Percentiles rank a stretch among this genome's conserved stretches.
phyloP scores from a whole-genome alignment of 2,113 vertebrate species.

The Lonchura striata region DNA sequence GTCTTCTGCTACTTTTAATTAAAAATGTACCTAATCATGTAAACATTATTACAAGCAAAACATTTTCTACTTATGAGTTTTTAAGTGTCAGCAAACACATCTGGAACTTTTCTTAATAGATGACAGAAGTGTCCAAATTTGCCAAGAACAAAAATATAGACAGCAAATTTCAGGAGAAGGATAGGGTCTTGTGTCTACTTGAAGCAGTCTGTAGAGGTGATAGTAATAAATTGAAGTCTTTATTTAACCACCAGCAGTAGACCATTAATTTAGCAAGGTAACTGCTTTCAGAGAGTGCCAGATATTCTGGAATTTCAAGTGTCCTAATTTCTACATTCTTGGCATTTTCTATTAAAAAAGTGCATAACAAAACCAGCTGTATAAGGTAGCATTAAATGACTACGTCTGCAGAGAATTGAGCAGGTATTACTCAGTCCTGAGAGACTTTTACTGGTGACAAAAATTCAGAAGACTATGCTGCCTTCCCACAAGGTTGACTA shows the following conservation, averaged over 20 bases:
- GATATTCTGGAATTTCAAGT: not conserved
- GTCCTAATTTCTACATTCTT: not conserved
- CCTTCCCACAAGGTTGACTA: not conserved
- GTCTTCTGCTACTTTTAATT: constrained; percentile 39
- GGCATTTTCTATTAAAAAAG: not conserved
- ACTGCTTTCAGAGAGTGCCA: not conserved
- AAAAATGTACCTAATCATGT: constrained; percentile 48
- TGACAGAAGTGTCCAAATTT: not conserved
- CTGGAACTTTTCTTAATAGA: constrained; percentile 22
- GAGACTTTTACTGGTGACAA: not conserved
- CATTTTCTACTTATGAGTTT: constrained; percentile 18
- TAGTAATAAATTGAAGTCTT: not conserved
- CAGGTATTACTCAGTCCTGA: not conserved
- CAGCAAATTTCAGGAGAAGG: not conserved
- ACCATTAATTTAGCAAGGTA: not conserved
- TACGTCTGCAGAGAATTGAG: not conserved
- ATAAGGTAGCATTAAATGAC: not conserved
- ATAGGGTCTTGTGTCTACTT: not conserved
- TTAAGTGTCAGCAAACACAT: constrained; percentile 40
- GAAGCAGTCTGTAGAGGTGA: not conserved
- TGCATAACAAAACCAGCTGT: not conserved
- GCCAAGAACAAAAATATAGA: not conserved
- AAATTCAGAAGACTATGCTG: not conserved
- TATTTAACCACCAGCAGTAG: not conserved
- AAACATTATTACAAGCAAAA: constrained; percentile 42